These are phyloP conservation scores for Oryzias woworae DNA, from an alignment of 2,113 vertebrate genomes.

Conservation along the genomic window DNA sequence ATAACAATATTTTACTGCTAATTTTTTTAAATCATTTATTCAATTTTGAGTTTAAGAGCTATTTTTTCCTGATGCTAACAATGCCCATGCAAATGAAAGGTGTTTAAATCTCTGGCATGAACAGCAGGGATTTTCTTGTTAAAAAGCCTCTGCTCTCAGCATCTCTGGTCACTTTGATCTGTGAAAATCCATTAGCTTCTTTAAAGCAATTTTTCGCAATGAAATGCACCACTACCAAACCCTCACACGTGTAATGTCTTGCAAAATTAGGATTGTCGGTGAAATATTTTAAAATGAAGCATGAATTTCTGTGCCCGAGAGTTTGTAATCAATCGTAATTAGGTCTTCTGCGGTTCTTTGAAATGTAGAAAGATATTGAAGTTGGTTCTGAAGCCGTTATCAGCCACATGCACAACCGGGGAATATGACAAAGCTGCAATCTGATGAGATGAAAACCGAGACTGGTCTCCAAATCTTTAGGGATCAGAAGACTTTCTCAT, in stretches of 20 bases:
- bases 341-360: constrained; percentile 43
- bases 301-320: constrained; percentile 42
- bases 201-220: constrained; percentile 58
- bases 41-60: constrained; percentile 1
- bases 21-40: too few relatives aligned
- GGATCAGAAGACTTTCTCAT: constrained; percentile 33
- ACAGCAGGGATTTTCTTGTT: constrained; percentile 23
- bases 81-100: constrained; percentile 16
- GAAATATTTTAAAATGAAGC: constrained; percentile 54
- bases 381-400: constrained; percentile 54
- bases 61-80: constrained; percentile 3
- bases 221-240: constrained; percentile 14
- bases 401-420: constrained; percentile 24
- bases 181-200: constrained; percentile 57
- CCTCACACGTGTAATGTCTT: constrained; percentile 7
- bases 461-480: constrained; percentile 11
- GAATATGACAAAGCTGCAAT: constrained; percentile 60
- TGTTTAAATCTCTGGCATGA: constrained; percentile 28
- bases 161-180: constrained; percentile 37
- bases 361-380: constrained; percentile 36
- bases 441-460: constrained; percentile 44
- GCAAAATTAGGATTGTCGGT: constrained; percentile 17
- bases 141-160: constrained; percentile 22
- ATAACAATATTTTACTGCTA: too few relatives aligned
- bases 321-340: constrained; percentile 66